Evolutionary conservation across 1,140 invertebrate genomes (phyloP), one percentile per base, ranked within the genome.

Genomic region (Hypothenemus hampei): DNA sequence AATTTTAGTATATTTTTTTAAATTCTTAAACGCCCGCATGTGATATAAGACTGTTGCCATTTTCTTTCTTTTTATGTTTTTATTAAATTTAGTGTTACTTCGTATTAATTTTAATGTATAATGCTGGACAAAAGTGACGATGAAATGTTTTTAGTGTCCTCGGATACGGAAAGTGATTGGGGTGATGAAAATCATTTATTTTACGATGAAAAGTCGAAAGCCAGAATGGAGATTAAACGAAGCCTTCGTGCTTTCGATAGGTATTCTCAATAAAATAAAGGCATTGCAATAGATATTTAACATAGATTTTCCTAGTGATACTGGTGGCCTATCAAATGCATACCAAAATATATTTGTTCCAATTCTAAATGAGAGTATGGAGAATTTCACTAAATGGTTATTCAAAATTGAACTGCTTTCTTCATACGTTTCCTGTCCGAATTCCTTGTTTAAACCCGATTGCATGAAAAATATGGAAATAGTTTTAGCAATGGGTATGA

Each of bases 341-440:
- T 56, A 56, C 26, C 45, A 49, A 43, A 46, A 56, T 48, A 35
- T 19, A 11, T 41, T 56, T 33, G 19, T 56, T n/a, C 54, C 54
- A 18, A 48, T 43, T 33, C 22, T 56, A 21, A 56, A 16, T 8
- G 54, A 56, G 16, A 56, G 37, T 16, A 49, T 35, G 18, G 23
- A 31, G 16, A 48, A 48, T 35, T 56, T 56, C 29, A 24, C 49
- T 16, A 43, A 37, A 41, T 56, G 54, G 54, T 26, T 49, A 4
- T 22, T 56, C 16, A 37, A 48, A 8, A 48, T 15, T 24, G 40
- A 49, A 16, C 40, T 56, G 1, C 35, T 56, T n/a, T 49, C 45
- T 15, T 35, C 46, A 3, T 41, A 20, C 22, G 45, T 49, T 15
- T 23, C 10, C 15, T 56, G 54, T 33, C 45, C 54, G 0, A 56